phyloP scores from a whole-genome alignment of 2,888 invertebrate species.

The Reticulitermes lucifugus region DNA sequence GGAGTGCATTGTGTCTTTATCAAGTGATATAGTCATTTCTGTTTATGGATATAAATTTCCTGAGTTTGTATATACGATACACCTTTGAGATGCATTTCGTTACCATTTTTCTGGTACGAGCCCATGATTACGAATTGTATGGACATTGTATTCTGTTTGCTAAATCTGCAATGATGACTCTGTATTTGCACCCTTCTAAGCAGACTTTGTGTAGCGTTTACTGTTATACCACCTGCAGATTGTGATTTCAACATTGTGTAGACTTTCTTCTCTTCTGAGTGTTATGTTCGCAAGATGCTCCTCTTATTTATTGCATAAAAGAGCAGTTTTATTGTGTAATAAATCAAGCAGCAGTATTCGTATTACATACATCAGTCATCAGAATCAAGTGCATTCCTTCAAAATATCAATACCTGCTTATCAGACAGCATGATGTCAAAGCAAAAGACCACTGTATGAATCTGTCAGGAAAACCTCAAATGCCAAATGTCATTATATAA shows the following conservation, averaged over 20 bases:
- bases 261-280: not conserved
- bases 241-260: not conserved
- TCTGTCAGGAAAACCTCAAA: too few species aligned
- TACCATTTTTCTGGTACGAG: not conserved
- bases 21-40: not conserved
- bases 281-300: not conserved
- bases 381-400: too few species aligned
- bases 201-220: not conserved
- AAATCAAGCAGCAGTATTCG: too few species aligned
- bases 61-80: not conserved
- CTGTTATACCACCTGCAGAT: not conserved
- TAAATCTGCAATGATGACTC: not conserved
- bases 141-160: not conserved
- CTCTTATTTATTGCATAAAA: not conserved
- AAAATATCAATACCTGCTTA: too few species aligned
- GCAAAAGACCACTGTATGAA: too few species aligned
- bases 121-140: not conserved
- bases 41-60: not conserved
- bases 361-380: too few species aligned
- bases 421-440: too few species aligned
- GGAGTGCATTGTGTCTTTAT: not conserved
- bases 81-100: not conserved
- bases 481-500: too few species aligned
- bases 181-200: constrained; percentile 28
- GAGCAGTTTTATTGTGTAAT: not conserved